Percentiles rank a stretch among this genome's conserved stretches.
Evolutionary conservation across 2,888 invertebrate genomes (phyloP).

Genomic region (Acronicta aceris): DNA sequence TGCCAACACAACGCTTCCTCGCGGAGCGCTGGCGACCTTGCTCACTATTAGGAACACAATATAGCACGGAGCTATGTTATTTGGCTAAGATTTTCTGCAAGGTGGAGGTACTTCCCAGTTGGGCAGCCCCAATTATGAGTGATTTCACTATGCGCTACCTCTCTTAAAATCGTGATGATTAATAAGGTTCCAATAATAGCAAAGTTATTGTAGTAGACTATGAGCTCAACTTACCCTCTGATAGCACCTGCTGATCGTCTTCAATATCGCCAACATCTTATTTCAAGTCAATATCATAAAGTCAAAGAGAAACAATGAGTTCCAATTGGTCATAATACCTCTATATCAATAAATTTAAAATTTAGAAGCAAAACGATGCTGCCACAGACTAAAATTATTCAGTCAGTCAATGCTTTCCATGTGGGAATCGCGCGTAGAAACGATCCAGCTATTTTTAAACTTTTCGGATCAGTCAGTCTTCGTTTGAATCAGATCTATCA

Average conservation of each 20-base stretch:
- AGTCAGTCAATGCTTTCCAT: not conserved
- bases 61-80: too few relatives aligned
- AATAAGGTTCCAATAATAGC: slow-evolving; percentile 12
- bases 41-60: too few relatives aligned
- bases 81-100: too few relatives aligned
- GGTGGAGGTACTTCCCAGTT: too few relatives aligned
- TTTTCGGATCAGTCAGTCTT: too few relatives aligned
- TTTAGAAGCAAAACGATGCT: not conserved
- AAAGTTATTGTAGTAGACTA: not conserved
- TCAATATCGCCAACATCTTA: not conserved
- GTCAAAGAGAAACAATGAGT: not conserved
- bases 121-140: too few relatives aligned
- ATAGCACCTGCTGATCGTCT: not conserved
- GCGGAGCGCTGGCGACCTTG: too few relatives aligned
- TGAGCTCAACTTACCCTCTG: slow-evolving; percentile 1
- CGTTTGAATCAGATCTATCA: not conserved
- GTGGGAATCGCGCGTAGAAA: too few relatives aligned
- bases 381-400: not conserved
- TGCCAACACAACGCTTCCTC: too few relatives aligned
- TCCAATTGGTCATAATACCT: not conserved
- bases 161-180: slow-evolving; percentile 10
- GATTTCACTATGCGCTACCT: too few relatives aligned
- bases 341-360: not conserved
- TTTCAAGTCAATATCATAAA: not conserved
- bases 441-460: not conserved